Conservation (phyloP, 2,113 vertebrate genomes). For the Onychorhynchus coronatus region DNA sequence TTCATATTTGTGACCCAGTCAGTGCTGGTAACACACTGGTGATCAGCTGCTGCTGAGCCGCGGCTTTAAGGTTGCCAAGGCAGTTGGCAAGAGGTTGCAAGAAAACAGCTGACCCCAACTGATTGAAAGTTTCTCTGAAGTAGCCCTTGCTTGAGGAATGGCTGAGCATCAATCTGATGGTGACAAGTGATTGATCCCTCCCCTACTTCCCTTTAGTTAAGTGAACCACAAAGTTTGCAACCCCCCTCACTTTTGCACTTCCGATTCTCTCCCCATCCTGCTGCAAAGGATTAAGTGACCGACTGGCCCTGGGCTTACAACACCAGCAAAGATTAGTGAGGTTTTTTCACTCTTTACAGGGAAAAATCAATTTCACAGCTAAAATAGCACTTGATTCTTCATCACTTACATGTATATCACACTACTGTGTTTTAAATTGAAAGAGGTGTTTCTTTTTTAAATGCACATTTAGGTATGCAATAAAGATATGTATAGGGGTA, state of each 20-base stretch:
- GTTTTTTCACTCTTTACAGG: neutral
- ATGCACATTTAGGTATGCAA: neutral
- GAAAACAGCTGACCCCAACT: neutral
- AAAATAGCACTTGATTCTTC: neutral
- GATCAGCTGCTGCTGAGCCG: neutral
- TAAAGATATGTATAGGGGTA: neutral
- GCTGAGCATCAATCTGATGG: neutral
- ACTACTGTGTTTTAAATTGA: neutral
- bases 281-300: neutral
- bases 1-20: neutral
- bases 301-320: neutral
- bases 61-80: fast-evolving
- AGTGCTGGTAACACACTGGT: neutral
- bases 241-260: neutral
- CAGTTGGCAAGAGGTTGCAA: neutral
- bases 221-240: neutral
- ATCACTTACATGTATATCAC: neutral
- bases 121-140: neutral
- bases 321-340: neutral
- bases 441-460: neutral
- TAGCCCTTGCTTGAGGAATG: neutral
- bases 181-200: neutral
- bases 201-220: neutral
- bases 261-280: neutral
- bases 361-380: neutral